Conservation (phyloP, 2,113 vertebrate species). For the Vulpes lagopus region DNA sequence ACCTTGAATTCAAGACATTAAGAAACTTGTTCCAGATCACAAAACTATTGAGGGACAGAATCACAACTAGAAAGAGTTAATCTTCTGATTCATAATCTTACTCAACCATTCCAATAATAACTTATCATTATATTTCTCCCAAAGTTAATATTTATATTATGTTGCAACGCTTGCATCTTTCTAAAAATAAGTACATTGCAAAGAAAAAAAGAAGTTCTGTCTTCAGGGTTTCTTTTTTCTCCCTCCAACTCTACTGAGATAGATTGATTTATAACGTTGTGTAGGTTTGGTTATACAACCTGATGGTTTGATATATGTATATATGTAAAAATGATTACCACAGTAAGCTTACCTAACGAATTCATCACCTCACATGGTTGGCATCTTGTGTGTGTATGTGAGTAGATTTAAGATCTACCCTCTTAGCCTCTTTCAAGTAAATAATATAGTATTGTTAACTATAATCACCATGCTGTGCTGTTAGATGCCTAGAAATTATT, state of each 20-base stretch:
- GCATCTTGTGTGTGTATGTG: not conserved
- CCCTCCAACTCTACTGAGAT: not conserved
- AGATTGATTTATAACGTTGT: not conserved
- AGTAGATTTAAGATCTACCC: not conserved
- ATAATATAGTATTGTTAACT: not conserved
- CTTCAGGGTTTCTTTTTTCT: not conserved
- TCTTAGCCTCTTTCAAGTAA: not conserved
- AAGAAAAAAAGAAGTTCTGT: not conserved
- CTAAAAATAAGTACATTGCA: not conserved
- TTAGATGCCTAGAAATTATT: not conserved
- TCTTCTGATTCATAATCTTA: not conserved
- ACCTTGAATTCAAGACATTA: not conserved
- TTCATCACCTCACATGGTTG: not conserved
- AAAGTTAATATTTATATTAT: not conserved
- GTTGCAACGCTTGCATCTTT: not conserved
- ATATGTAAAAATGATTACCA: not conserved
- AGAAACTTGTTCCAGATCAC: not conserved
- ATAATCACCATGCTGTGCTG: not conserved
- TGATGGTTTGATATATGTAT: not conserved
- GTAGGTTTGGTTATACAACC: not conserved
- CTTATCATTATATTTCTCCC: not conserved
- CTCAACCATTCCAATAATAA: not conserved
- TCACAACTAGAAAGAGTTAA: not conserved
- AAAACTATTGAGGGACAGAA: not conserved
- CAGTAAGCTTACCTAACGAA: not conserved